Base-by-base conservation (phyloP, 2,888 invertebrate species). In the Dendrolimus pini region DNA sequence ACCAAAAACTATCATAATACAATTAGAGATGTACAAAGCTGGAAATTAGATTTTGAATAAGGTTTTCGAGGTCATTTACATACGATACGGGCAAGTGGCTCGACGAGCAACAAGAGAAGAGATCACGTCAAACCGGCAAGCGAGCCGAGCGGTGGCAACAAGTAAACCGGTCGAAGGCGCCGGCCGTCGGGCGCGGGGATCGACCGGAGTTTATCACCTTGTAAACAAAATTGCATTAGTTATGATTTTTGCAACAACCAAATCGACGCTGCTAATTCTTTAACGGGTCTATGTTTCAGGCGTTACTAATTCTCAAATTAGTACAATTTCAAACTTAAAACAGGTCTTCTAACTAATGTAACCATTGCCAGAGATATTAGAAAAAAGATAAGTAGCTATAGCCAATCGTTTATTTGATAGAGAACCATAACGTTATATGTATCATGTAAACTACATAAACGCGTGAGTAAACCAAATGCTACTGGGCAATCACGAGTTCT, bases 121-220 rank as follows among this genome's bases (percentile, higher is more conserved):
- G 82, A 84, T 83, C 89, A 84, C 83, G 85, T 87, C 85, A 86
- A 89, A 87, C 89, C 85, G 88, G 85, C 82, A 74, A 70, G 72
- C 77, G 76, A 78, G 82, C 70, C 78, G 80, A 78, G 82, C 80
- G 81, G 83, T 84, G 84, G 85, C 86, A 79, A 78, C 78, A 72
- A 75, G 78, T 69, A 86, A 89, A 90, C 89, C 89, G 89, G 89
- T 89, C 83, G 84, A 68, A 73, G 89, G 89, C 89, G 89, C 89
- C 89, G 82, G 71, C 68, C 78, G 80, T 72, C 81, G 76, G 69
- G 71, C 70, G 78, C 74, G 72, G 74, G 81, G 82, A 70, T 71
- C 75, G 71, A 71, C 76, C 72, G 72, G 68, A 82, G 82, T 83
- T 85, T 85, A 88, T 82, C 88, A 80, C 82, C 80, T 82, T 86